Percentiles rank a stretch among this genome's conserved stretches.
These are phyloP conservation scores for Drosophila simulans DNA, from an alignment of 1,140 invertebrate species.

Conservation along the genomic window DNA sequence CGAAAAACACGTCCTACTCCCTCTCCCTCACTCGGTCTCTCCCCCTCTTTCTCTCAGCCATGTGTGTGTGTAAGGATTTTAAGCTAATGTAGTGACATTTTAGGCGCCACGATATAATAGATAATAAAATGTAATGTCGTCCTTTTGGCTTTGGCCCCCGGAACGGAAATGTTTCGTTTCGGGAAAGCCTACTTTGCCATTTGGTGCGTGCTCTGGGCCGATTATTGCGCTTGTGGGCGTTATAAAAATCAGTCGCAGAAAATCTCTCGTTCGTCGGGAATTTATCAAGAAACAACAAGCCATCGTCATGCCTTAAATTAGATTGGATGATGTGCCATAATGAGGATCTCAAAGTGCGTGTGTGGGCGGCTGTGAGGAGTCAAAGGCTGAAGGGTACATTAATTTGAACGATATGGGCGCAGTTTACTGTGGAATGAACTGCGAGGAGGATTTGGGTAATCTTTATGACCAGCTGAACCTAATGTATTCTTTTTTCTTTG, in stretches of 20 bases:
- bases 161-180: slow-evolving; percentile 29
- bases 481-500: neutral
- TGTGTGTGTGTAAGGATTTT: slow-evolving; percentile 56
- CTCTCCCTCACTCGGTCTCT: neutral
- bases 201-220: slow-evolving; percentile 59
- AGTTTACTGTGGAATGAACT: neutral
- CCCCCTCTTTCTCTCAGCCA: neutral
- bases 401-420: slow-evolving; percentile 11
- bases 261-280: slow-evolving; percentile 58
- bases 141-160: slow-evolving; percentile 58
- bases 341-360: slow-evolving; percentile 43
- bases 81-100: slow-evolving; percentile 78
- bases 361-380: neutral
- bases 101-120: slow-evolving; percentile 76
- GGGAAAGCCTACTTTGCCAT: slow-evolving; percentile 19
- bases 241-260: slow-evolving; percentile 75
- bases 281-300: slow-evolving; percentile 61
- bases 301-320: slow-evolving; percentile 61
- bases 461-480: neutral
- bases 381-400: slow-evolving; percentile 19
- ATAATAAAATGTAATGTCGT: slow-evolving; percentile 80
- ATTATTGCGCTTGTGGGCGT: slow-evolving; percentile 71
- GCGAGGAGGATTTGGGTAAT: neutral
- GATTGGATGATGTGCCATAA: slow-evolving; percentile 81
- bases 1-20: slow-evolving; percentile 12